Evolutionary conservation across 1,140 invertebrate species (phyloP), one percentile per base, ranked within the genome.

Genomic region (Drosophila simulans): DNA sequence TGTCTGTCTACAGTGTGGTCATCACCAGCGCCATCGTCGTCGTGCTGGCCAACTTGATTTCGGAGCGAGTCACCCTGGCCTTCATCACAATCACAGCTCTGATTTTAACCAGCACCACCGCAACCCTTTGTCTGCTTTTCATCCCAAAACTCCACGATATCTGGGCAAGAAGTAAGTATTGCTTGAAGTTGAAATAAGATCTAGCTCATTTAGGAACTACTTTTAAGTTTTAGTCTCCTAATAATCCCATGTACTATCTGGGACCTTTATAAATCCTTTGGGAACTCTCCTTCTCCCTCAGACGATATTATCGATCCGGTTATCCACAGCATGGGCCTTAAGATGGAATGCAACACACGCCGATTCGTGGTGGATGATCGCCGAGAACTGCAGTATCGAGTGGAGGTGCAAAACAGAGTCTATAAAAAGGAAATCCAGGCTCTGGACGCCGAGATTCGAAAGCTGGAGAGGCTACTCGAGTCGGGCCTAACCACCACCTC

Each of bases 1-100:
- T 98, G 90, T 97, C 96, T 73, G 97, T 98, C 1, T 98, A 98
- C 91, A 97, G 96, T 53, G 97, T 97, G 2, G 97, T 98, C 13
- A 96, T 98, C 60, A 97, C 96, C 31, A 97, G 96, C 46, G 94
- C 95, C 5, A 96, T 97, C 77, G 96, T 97, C 2, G 96, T 98
- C 0, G 96, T 97, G 0, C 93, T 97, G 57, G 97, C 97, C 5
- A 97, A 97, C 83, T 94, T 98, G 11, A 95, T 98, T 45, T 96
- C 96, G 11, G 96, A 98, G 81, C 94, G 96, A 35, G 96, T 97
- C 0, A 97, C 97, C 0, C 85, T 98, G 22, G 96, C 96, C 27
- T 98, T 97, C 88, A 94, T 97, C 45, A 95, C 96, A 20, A 97
- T 97, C 64, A 96, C 97, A 1, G 93, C 95, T 10, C 93, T 98